These are phyloP conservation scores for Catharus ustulatus DNA, from an alignment of 2,797 vertebrate species.

Conservation along the genomic window DNA sequence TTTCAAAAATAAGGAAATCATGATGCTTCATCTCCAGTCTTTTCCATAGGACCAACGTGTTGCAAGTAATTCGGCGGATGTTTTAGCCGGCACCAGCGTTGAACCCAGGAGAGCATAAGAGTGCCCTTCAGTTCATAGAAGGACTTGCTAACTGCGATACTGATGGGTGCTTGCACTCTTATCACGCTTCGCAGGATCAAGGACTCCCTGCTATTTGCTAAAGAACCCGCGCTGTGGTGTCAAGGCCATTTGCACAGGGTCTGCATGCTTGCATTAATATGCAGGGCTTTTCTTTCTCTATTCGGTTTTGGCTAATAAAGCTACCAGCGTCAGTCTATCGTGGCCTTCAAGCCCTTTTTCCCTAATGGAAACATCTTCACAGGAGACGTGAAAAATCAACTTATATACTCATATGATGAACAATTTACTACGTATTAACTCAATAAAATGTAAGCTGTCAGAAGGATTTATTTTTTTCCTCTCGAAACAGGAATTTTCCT, in stretches of 20 bases:
- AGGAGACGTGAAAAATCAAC: not conserved
- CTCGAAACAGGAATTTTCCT: not conserved
- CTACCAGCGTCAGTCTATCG: rapidly evolving
- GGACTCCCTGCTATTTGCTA: not conserved
- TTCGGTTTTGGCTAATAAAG: not conserved
- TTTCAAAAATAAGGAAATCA: not conserved
- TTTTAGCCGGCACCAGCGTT: not conserved
- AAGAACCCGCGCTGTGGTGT: not conserved
- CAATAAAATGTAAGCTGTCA: not conserved
- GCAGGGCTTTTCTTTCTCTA: not conserved
- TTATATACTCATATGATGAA: not conserved
- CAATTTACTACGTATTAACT: not conserved
- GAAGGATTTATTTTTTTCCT: not conserved
- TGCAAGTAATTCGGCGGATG: rapidly evolving
- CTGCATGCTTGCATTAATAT: not conserved
- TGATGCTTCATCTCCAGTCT: not conserved
- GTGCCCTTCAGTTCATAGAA: not conserved
- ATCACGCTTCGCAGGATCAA: not conserved
- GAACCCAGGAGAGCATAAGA: rapidly evolving
- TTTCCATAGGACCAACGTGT: not conserved
- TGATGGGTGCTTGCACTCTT: not conserved
- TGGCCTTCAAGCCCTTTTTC: not conserved
- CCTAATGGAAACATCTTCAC: not conserved
- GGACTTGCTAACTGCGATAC: not conserved
- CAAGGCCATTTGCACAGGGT: not conserved